Base-by-base conservation (phyloP, 2,888 invertebrate species). In the Willowsia nigromaculata region DNA sequence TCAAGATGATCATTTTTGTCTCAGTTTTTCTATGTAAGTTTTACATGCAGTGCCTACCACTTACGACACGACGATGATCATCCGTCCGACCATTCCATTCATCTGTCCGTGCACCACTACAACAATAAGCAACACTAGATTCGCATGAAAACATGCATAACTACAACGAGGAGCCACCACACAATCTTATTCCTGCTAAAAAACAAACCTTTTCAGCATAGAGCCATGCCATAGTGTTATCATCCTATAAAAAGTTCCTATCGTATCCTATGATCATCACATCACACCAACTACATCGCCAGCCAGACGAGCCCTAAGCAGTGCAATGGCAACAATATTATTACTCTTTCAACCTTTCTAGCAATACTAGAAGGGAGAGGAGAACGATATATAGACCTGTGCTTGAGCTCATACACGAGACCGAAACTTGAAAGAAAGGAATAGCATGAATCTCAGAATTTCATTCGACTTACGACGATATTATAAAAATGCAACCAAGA, bases 41-140 rank as follows among this genome's bases (percentile, higher is more conserved):
- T 27, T 76, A 47, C 76, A 76, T 71, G 9, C 11, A 76, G 47
- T 47, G 27, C 30, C 30, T 47, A 65, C 50, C 15, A 76, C 76
- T 25, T 27, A 50, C 47, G 50, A 76, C 65, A 62, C 84, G 71
- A 74, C 74, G 80, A 56, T 40, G 53, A 71, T 53, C 50, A 84
- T 78, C 85, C 85, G 33, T 88, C 68, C 68, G 71, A 74, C 83
- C 81, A 88, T 76, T 71, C 76, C 88, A 88, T 83, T 88, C 88
- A 83, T 83, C 50, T 81, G 88, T 82, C 82, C 82, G 81, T 88
- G 82, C 74, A 88, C 62, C 40, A 88, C 74, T 56, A 88, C 82
- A 88, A 83, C 88, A 83, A 88, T 88, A 83, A 88, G 76, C 88
- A 88, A 82, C 76, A 87, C 71, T 15, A 88, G 86, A 88, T 76